Conservation (phyloP, 2,797 vertebrate species). For the Acipenser oxyrinchus region DNA sequence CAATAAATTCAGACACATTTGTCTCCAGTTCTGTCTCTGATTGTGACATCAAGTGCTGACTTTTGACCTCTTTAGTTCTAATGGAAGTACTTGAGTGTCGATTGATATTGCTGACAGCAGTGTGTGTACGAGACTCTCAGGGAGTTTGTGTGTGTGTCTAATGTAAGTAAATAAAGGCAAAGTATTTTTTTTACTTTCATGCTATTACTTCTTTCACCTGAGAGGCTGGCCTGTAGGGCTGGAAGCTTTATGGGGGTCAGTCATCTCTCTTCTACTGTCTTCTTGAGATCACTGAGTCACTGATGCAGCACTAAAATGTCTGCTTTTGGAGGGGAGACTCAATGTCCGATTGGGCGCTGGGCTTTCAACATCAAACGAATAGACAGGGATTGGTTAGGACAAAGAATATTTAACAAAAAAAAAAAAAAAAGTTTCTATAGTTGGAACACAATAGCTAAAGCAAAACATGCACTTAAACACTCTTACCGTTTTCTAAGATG, state of each 20-base stretch:
- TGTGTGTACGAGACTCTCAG: slow-evolving; percentile 38
- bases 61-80: slow-evolving; percentile 35
- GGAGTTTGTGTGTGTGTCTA: slow-evolving; percentile 29
- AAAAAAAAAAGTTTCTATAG: no score
- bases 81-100: slow-evolving; percentile 45
- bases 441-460: no score
- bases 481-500: no score
- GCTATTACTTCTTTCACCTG: not conserved
- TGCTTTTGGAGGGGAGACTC: no score
- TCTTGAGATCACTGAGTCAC: not conserved
- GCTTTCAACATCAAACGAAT: no score
- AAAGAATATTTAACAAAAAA: no score
- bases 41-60: slow-evolving; percentile 44
- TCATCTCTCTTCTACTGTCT: not conserved
- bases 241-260: not conserved
- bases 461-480: no score
- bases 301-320: not conserved
- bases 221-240: not conserved
- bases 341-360: no score
- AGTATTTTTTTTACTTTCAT: slow-evolving; percentile 6
- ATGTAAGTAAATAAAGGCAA: not conserved
- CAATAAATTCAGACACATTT: slow-evolving; percentile 38
- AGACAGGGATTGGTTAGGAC: no score
- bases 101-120: slow-evolving; percentile 36
- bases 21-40: slow-evolving; percentile 37